A percentile compares a stretch with the other conserved stretches of the same genome.
These are phyloP conservation scores for Bradypodion pumilum DNA, from an alignment of 2,797 vertebrate species.

Conservation along the genomic window DNA sequence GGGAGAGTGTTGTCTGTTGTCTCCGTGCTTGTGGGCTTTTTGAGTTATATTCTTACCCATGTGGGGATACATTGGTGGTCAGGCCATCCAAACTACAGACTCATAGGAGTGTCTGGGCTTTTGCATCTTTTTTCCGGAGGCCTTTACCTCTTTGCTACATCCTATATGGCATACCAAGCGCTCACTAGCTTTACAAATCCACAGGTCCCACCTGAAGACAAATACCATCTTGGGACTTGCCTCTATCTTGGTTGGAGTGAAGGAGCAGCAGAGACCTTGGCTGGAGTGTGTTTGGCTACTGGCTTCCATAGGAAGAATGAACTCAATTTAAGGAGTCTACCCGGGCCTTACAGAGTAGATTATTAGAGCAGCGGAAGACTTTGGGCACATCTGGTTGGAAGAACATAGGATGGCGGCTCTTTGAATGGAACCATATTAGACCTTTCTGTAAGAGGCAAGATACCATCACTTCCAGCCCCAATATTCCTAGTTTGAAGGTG, in stretches of 20 bases:
- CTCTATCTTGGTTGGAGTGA: constrained; percentile 33
- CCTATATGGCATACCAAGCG: constrained; percentile 21
- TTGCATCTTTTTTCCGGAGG: neutral
- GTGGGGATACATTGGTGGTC: neutral
- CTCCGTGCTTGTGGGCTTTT: constrained; percentile 5
- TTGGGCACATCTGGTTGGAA: neutral
- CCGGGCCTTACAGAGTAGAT: neutral
- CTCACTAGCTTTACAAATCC: neutral
- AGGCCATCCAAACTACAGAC: rapidly evolving
- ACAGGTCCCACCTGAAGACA: rapidly evolving
- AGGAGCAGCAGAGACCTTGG: neutral
- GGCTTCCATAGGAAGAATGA: neutral
- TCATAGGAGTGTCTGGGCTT: neutral
- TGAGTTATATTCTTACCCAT: neutral
- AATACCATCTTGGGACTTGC: constrained; percentile 21
- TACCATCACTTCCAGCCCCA: neutral
- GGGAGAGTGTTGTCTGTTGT: neutral
- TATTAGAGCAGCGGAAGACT: neutral
- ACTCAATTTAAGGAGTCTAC: rapidly evolving
- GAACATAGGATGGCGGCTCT: neutral
- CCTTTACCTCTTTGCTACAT: neutral
- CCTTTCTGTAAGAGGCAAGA: neutral
- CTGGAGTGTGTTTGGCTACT: neutral
- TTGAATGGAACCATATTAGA: neutral
- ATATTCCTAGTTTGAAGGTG: neutral